Evolutionary conservation across 1,140 invertebrate genomes (phyloP).

Genomic region (Linepithema humile): DNA sequence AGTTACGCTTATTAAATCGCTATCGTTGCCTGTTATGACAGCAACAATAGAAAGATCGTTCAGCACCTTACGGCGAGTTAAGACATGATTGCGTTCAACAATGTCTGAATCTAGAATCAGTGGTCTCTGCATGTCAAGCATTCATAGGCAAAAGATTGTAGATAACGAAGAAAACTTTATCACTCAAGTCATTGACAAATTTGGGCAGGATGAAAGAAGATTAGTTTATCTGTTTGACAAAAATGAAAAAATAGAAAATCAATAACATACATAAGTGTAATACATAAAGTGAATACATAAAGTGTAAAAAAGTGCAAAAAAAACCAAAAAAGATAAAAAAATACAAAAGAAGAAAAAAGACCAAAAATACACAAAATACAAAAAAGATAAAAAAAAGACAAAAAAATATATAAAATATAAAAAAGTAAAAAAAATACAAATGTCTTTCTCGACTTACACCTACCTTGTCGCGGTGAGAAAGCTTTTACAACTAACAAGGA

Average conservation of each 20-base stretch:
- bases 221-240: neutral
- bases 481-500: no score
- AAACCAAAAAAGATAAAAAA: no score
- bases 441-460: no score
- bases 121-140: neutral
- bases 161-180: neutral
- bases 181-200: neutral
- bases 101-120: constrained; percentile 10
- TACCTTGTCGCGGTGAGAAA: no score
- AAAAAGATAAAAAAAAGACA: no score
- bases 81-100: constrained; percentile 4
- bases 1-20: neutral
- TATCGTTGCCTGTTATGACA: constrained; percentile 8
- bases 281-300: no score
- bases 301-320: no score
- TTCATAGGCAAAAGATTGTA: neutral
- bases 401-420: no score
- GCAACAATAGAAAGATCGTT: constrained; percentile 14
- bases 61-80: constrained; percentile 2
- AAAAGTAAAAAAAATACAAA: no score
- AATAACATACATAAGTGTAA: no score
- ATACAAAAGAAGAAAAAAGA: no score
- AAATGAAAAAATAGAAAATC: neutral
- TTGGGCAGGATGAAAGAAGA: neutral
- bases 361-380: no score